phyloP scores from a whole-genome alignment of 2,113 vertebrate genomes.

The Dasyurus viverrinus region DNA sequence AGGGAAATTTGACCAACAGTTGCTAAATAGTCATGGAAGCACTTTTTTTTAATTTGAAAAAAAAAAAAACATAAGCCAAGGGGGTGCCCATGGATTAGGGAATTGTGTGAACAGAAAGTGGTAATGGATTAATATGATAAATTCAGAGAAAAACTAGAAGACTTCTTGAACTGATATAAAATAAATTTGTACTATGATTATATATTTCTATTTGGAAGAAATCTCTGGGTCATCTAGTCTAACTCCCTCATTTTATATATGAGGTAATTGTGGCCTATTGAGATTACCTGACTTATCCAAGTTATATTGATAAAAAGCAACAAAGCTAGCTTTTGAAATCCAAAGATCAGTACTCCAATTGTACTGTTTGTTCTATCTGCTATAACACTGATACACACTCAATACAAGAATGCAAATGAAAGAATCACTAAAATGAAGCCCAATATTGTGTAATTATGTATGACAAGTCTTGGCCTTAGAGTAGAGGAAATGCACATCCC shows the following conservation, averaged over 20 bases:
- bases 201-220: no score
- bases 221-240: no score
- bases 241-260: not conserved
- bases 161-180: not conserved
- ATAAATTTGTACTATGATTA: no score
- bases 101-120: not conserved
- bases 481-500: not conserved
- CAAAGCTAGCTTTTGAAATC: not conserved
- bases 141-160: not conserved
- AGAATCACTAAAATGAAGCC: not conserved
- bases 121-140: not conserved
- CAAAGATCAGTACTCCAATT: not conserved
- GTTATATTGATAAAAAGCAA: not conserved
- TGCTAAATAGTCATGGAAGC: not conserved
- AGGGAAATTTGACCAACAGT: not conserved
- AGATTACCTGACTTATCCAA: no score
- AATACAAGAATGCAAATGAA: not conserved
- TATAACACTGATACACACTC: not conserved
- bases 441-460: not conserved
- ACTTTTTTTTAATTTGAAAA: not conserved
- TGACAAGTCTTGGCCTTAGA: not conserved
- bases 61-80: no score
- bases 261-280: not conserved
- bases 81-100: no score
- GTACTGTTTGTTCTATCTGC: not conserved